Evolutionary conservation across 30 jellyfish, hydroid and myxozoan species (phyloP).

Genomic region (Morbakka virulenta): DNA sequence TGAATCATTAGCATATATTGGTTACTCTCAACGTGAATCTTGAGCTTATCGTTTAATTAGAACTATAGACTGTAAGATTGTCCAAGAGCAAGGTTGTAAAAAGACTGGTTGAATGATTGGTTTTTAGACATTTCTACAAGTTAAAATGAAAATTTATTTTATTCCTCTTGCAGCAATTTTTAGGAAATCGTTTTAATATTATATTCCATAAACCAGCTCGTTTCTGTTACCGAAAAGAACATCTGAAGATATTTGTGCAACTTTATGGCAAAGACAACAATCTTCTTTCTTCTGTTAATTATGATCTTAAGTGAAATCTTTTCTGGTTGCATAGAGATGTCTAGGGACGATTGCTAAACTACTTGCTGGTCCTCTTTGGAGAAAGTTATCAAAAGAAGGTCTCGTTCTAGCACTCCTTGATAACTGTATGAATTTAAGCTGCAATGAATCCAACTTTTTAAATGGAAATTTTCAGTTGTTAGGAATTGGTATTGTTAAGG

Average conservation of each 20-base stretch:
- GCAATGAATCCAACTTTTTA: constrained; percentile 10
- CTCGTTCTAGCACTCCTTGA: constrained; percentile 2
- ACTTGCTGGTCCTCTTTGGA: constrained; percentile 36
- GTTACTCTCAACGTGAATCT: constrained; percentile 48
- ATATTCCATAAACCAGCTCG: constrained; percentile 18
- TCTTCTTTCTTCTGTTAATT: constrained; percentile 11
- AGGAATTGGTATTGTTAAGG: background rate
- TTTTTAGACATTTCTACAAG: constrained; percentile 12
- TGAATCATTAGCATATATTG: constrained; percentile 56
- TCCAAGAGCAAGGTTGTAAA: constrained; percentile 49
- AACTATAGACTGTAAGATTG: constrained; percentile 28
- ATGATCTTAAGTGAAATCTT: constrained; percentile 17
- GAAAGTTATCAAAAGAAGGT: constrained; percentile 3
- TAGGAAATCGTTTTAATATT: constrained; percentile 36
- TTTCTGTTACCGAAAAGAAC: background rate
- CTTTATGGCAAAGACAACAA: background rate
- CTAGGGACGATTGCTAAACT: constrained; percentile 9
- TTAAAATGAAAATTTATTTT: background rate
- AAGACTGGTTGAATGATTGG: constrained; percentile 30
- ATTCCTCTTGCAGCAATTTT: constrained; percentile 28
- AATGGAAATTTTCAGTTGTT: background rate
- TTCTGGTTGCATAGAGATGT: background rate
- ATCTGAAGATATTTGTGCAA: background rate
- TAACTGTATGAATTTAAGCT: background rate
- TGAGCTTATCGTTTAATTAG: constrained; percentile 20